These are phyloP conservation scores for Poeciliopsis infans DNA, from an alignment of 2,797 vertebrate genomes.

Conservation along the genomic window DNA sequence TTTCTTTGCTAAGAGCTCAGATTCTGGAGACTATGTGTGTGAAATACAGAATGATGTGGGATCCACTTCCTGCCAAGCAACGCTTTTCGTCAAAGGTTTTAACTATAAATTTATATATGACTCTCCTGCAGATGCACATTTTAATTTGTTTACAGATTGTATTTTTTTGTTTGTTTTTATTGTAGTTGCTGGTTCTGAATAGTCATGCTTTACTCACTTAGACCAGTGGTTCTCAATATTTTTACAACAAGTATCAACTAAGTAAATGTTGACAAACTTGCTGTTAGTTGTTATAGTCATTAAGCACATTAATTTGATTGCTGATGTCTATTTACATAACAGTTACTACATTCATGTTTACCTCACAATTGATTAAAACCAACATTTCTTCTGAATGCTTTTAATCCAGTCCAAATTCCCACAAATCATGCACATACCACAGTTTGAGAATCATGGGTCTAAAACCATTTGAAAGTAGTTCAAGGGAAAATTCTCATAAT, in stretches of 20 bases:
- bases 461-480: neutral
- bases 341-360: neutral
- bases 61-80: conserved; percentile 86
- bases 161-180: too few species aligned
- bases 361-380: neutral
- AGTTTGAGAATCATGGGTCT: conserved; percentile 3
- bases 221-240: neutral
- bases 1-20: conserved; percentile 88
- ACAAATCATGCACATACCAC: neutral
- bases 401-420: neutral
- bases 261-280: neutral
- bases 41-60: conserved; percentile 96
- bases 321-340: neutral
- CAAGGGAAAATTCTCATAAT: neutral
- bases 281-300: neutral
- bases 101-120: neutral
- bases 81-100: conserved; percentile 97
- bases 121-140: neutral
- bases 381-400: neutral
- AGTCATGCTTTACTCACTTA: neutral
- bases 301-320: neutral
- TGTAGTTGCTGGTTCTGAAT: neutral
- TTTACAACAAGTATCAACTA: neutral
- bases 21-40: conserved; percentile 92
- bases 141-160: neutral